phyloP scores from a whole-genome alignment of 2,888 invertebrate species.

The Patella caerulea region DNA sequence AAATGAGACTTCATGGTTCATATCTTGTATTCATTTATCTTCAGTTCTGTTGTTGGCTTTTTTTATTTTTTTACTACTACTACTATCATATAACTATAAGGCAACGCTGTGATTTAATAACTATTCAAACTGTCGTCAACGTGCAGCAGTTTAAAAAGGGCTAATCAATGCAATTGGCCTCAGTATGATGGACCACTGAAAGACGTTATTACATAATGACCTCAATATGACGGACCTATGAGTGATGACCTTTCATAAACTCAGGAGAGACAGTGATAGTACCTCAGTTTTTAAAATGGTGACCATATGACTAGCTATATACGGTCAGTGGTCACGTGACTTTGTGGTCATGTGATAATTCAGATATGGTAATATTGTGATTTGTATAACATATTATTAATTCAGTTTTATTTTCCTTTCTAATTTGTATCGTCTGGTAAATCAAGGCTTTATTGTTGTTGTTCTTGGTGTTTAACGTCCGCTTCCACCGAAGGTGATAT shows the following conservation, averaged over 20 bases:
- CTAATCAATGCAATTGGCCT: constrained; percentile 7
- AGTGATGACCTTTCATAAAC: constrained; percentile 4
- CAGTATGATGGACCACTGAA: constrained; percentile 2
- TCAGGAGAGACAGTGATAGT: constrained; percentile 10
- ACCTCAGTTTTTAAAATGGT: neutral
- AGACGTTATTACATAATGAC: neutral
- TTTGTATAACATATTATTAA: neutral
- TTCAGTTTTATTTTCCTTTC: too few relatives aligned
- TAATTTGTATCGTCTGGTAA: neutral
- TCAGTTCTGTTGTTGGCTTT: neutral
- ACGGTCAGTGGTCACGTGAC: neutral
- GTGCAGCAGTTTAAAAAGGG: neutral
- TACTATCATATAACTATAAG: constrained; percentile 1
- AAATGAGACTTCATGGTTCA: neutral
- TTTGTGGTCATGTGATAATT: constrained; percentile 3
- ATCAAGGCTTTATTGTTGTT: neutral
- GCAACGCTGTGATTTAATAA: constrained; percentile 1
- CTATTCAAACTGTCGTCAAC: neutral
- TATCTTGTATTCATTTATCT: neutral
- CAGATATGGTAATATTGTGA: constrained; percentile 3
- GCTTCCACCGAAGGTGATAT: too few relatives aligned
- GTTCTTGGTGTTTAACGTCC: too few relatives aligned
- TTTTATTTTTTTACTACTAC: neutral
- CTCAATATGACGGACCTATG: neutral
- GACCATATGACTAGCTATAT: neutral